Evolutionary conservation across 2,797 vertebrate genomes (phyloP).

Genomic region (Emydoidea blandingii): DNA sequence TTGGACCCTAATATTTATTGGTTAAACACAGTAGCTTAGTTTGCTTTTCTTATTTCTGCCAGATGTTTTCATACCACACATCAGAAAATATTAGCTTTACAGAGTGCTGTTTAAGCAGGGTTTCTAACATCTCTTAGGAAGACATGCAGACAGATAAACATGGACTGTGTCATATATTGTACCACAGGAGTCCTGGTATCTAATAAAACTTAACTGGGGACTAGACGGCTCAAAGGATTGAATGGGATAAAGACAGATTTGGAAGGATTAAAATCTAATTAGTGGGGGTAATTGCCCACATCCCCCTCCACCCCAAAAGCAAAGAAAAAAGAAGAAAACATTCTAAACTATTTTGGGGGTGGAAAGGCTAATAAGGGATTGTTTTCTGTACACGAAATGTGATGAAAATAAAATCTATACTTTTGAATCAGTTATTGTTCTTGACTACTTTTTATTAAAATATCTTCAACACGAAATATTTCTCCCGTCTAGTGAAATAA

Average conservation of each 20-base stretch:
- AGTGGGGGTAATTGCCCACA: neutral
- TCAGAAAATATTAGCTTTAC: neutral
- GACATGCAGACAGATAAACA: neutral
- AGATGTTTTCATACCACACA: neutral
- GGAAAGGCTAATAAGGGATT: neutral
- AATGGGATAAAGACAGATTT: neutral
- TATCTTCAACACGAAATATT: neutral
- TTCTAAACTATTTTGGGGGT: neutral
- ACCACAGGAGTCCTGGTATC: neutral
- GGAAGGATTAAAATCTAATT: neutral
- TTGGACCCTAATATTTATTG: neutral
- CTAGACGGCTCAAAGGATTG: fast-evolving
- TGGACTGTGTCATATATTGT: fast-evolving
- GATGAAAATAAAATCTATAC: neutral
- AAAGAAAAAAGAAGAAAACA: neutral
- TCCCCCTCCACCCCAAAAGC: neutral
- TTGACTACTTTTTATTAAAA: neutral
- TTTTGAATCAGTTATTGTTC: neutral
- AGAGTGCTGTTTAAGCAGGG: neutral
- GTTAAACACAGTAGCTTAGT: neutral
- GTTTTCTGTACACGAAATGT: neutral
- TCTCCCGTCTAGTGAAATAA: neutral
- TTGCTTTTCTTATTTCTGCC: neutral
- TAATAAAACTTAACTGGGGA: neutral
- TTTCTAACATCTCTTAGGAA: neutral